Evolutionary conservation across 2,113 vertebrate species (phyloP), one percentile per base, ranked within the genome.

Genomic region (Motacilla alba): DNA sequence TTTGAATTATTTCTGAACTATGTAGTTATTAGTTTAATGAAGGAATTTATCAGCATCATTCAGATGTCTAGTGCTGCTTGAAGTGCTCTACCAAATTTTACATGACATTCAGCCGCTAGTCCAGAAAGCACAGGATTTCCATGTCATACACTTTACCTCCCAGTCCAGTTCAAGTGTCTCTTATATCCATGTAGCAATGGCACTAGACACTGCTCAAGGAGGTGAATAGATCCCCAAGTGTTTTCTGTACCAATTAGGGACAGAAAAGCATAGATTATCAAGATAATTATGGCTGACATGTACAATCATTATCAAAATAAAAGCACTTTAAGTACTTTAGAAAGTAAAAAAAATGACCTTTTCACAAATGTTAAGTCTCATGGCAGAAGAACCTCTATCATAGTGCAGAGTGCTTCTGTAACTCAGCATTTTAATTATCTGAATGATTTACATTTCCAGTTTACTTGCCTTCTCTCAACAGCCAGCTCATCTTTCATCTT

Each of bases 271-370:
- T 12, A 7, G 20, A 37, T 15, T 9, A 76, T 10, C 37, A 59
- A 56, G 50, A 70, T 37, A 50, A 82, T 75, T 78, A 87, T 26
- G 44, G 27, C 30, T 92, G 89, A 86, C 55, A 55, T 55, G n/a
- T 23, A 58, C 22, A 78, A 52, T 67, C 47, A 56, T 88, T 95
- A 77, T 55, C 47, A 75, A 93, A 92, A 91, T 62, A 82, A 75
- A 94, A 94, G n/a, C 10, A 56, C 9, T 83, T 89, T 30, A 82
- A 81, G 49, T 91, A 41, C 37, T 92, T 93, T 59, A 70, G 79
- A 73, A 86, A 55, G 46, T 50, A 37, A 60, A 95, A 95, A 95
- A 89, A 75, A 28, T 87, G 87, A 94, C 89, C 76, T 93, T 97
- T 90, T 68, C 52, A 79, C 33, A 89, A 92, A 81, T 58, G 60